phyloP scores from a whole-genome alignment of 2,888 invertebrate genomes.

The Drosophila pseudotalamancana region DNA sequence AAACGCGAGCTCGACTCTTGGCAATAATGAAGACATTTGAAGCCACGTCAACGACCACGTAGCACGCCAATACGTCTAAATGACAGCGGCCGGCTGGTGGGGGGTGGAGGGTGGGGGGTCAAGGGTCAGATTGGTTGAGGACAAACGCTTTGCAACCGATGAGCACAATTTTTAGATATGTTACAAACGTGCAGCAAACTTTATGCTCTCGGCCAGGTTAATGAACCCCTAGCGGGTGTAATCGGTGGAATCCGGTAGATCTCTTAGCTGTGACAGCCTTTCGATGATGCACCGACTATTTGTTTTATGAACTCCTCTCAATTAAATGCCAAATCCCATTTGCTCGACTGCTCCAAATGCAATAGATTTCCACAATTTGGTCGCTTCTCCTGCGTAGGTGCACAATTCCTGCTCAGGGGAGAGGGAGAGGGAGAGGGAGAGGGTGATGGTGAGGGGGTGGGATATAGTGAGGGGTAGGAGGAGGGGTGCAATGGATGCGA shows the following conservation, averaged over 20 bases:
- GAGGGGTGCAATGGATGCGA: constrained; percentile 40
- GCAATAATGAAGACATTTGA: constrained; percentile 37
- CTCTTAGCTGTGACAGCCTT: not conserved
- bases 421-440: not conserved
- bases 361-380: too few relatives aligned
- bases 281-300: not conserved
- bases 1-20: constrained; percentile 44
- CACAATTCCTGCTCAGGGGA: not conserved
- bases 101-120: too few relatives aligned
- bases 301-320: constrained; percentile 1
- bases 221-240: constrained; percentile 2
- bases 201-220: constrained; percentile 26
- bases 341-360: not conserved
- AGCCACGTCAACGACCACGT: constrained; percentile 40
- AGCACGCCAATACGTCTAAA: constrained; percentile 43
- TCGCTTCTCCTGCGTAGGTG: constrained; percentile 9
- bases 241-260: too few relatives aligned
- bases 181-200: constrained; percentile 7
- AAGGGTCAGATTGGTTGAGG: constrained; percentile 5
- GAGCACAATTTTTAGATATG: constrained; percentile 30
- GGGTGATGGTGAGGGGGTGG: too few relatives aligned
- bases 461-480: too few relatives aligned
- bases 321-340: constrained; percentile 10
- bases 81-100: constrained; percentile 3
- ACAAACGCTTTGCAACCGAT: constrained; percentile 62